Conservation (phyloP, 2,888 invertebrate genomes). For the Polyommatus icarus region DNA sequence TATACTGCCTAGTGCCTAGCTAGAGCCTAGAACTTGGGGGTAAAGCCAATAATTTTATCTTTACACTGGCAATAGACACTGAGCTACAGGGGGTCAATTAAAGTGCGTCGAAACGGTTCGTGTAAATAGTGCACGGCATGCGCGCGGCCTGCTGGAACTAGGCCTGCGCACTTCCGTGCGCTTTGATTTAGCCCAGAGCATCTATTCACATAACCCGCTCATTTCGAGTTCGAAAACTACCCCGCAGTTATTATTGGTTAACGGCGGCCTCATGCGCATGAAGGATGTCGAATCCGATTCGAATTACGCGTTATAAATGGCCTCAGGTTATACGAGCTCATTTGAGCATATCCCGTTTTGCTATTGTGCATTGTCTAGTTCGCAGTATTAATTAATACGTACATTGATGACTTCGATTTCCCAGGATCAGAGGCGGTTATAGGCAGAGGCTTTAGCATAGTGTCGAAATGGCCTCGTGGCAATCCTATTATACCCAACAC, state of each 20-base stretch:
- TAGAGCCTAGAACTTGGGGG: neutral
- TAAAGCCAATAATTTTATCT: neutral
- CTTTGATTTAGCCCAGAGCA: neutral
- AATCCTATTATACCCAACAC: constrained; percentile 82
- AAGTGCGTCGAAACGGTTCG: no score
- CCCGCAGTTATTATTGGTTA: neutral
- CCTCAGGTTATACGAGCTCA: neutral
- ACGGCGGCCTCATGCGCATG: neutral
- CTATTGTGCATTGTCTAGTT: constrained; percentile 9
- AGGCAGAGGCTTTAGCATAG: constrained; percentile 72
- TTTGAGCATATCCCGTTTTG: neutral
- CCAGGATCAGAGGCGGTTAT: constrained; percentile 40
- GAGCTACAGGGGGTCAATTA: no score
- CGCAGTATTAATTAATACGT: constrained; percentile 36
- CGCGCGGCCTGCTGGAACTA: no score
- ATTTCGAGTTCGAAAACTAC: neutral
- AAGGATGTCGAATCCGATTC: neutral
- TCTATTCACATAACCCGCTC: neutral
- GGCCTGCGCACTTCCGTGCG: no score
- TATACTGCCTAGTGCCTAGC: neutral
- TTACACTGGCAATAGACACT: no score
- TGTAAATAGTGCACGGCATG: no score
- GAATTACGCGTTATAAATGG: neutral
- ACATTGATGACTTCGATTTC: constrained; percentile 60
- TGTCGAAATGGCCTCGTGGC: constrained; percentile 76